phyloP scores from a whole-genome alignment of 2,888 invertebrate species.

The Carpatolechia fugitivella region DNA sequence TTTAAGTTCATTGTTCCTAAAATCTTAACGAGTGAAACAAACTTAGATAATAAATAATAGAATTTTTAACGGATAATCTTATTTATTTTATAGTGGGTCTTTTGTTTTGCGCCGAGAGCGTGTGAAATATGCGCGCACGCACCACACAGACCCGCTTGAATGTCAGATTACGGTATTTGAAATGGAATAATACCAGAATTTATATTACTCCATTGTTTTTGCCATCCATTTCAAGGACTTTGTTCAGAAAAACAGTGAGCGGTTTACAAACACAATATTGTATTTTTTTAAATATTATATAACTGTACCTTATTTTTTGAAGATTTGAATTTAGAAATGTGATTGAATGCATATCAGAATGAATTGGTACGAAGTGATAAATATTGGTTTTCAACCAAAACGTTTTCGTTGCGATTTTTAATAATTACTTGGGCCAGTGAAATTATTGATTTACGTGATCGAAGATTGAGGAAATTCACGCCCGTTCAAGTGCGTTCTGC shows the following conservation, averaged over 20 bases:
- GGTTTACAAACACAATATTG: no score
- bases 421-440: no score
- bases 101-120: neutral
- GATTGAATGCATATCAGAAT: no score
- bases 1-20: neutral
- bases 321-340: no score
- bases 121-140: slow-evolving; percentile 10
- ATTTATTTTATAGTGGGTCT: neutral
- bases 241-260: neutral
- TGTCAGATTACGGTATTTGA: slow-evolving; percentile 14
- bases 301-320: no score
- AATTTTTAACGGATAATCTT: neutral
- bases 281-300: no score
- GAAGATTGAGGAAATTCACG: no score
- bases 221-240: neutral
- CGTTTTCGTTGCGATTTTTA: no score
- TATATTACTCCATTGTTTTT: neutral
- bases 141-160: neutral
- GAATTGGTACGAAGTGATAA: no score
- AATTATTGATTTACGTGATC: no score
- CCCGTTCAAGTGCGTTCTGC: no score
- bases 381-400: no score
- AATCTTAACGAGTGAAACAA: neutral
- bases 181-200: neutral
- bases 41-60: neutral